Evolutionary conservation across 2,888 invertebrate genomes (phyloP), one percentile per base, ranked within the genome.

Genomic region (Atrina japonica): DNA sequence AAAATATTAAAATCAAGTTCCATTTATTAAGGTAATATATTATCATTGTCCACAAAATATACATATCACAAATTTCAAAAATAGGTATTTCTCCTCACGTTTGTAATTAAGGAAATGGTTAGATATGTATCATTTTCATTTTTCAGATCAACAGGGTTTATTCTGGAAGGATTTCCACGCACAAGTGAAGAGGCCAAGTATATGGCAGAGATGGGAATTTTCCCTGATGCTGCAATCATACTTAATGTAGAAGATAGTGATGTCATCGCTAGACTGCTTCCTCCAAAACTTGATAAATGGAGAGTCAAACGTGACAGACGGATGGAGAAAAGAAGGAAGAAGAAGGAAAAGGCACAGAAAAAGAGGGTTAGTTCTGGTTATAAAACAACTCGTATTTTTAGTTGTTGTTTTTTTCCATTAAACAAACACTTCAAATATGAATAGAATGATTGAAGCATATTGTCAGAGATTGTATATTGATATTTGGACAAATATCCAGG

Each of bases 101-200:
- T n/a, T n/a, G n/a, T n/a, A n/a, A n/a, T n/a, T n/a, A n/a, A n/a
- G n/a, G n/a, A n/a, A n/a, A n/a, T n/a, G n/a, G n/a, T n/a, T n/a
- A n/a, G n/a, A n/a, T n/a, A n/a, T n/a, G n/a, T n/a, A n/a, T 35
- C 35, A 35, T 7, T 21, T 27, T 35, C 65, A 25, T 58, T 65
- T 52, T 77, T 11, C 80, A 89, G 89, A 66, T 88, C 87, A 0
- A 88, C 88, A 43, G 91, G 91, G 0, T 90, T 91, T 76, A 80
- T 91, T 11, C 78, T 91, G 68, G 91, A 91, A 69, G 91, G 90
- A 21, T 91, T 89, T 70, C 91, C 91, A 5, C 76, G 88, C 18
- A 88, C 86, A 16, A 75, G 83, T 21, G 90, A 89, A 7, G 91
- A 91, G 68, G 84, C 82, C n/a, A 78, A 80, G 7, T 89, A 83